A percentile compares a stretch with the other conserved stretches of the same genome.
Conservation (phyloP, 92 coral and sea anemone genomes). For the Siderastrea radians region DNA sequence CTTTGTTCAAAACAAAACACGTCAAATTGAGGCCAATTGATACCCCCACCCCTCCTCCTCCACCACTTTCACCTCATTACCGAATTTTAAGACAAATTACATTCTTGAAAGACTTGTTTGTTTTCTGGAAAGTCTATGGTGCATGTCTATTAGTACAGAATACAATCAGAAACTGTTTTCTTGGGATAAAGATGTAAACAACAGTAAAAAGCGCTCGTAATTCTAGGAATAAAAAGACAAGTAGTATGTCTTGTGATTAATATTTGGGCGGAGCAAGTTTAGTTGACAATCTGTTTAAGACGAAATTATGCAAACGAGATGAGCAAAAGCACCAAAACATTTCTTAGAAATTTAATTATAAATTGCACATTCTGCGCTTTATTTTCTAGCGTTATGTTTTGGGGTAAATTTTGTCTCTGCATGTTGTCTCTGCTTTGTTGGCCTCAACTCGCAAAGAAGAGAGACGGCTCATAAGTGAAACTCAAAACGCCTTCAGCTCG, state of each 20-base stretch:
- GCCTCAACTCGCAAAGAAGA: background rate
- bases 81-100: background rate
- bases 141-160: too few species aligned
- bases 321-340: background rate
- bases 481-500: too few species aligned
- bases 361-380: background rate
- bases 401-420: background rate
- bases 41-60: too few species aligned
- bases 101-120: background rate
- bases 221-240: too few species aligned
- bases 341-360: background rate
- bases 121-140: background rate
- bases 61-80: background rate
- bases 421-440: background rate
- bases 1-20: too few species aligned
- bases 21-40: too few species aligned
- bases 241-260: background rate
- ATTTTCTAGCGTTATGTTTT: too few species aligned
- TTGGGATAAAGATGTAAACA: too few species aligned
- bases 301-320: background rate
- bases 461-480: too few species aligned
- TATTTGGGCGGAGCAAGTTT: constrained; percentile 11
- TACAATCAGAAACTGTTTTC: too few species aligned
- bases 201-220: too few species aligned
- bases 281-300: constrained; percentile 2